Evolutionary conservation across 2,888 invertebrate genomes (phyloP).

Genomic region (Synergus umbraculus): DNA sequence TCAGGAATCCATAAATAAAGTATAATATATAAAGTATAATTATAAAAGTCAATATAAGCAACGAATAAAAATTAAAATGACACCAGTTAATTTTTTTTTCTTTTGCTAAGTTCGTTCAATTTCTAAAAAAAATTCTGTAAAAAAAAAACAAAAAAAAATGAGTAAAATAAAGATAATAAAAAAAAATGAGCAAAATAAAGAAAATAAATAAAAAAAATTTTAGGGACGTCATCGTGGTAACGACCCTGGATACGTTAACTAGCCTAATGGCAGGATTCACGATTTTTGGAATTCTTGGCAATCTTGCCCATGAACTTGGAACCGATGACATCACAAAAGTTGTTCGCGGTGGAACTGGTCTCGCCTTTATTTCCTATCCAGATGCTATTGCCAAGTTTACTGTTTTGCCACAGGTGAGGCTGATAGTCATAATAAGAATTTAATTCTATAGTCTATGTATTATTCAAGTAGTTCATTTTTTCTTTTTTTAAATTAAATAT

Average conservation of each 20-base stretch:
- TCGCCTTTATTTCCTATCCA: conserved; percentile 92
- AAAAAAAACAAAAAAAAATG: no score
- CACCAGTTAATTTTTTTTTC: no score
- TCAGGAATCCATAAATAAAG: no score
- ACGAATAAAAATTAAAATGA: no score
- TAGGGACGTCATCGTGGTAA: conserved; percentile 87
- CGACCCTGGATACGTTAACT: conserved; percentile 89
- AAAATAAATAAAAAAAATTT: background rate
- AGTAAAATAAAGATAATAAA: no score
- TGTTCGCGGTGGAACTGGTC: conserved; percentile 86
- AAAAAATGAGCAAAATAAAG: no score
- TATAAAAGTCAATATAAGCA: no score
- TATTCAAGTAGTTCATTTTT: conserved; percentile 8
- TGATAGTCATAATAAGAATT: background rate
- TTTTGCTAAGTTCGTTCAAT: no score
- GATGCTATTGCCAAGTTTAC: conserved; percentile 89
- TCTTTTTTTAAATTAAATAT: background rate
- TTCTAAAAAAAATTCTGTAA: no score
- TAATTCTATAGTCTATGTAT: background rate
- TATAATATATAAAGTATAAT: no score
- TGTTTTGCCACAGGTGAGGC: conserved; percentile 82
- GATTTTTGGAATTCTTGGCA: conserved; percentile 91
- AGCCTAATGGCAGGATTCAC: conserved; percentile 90
- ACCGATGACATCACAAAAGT: conserved; percentile 82
- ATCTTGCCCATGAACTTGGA: conserved; percentile 84